Evolutionary conservation across 1,140 invertebrate genomes (phyloP), one percentile per base, ranked within the genome.

Genomic region (Bemisia tabaci): DNA sequence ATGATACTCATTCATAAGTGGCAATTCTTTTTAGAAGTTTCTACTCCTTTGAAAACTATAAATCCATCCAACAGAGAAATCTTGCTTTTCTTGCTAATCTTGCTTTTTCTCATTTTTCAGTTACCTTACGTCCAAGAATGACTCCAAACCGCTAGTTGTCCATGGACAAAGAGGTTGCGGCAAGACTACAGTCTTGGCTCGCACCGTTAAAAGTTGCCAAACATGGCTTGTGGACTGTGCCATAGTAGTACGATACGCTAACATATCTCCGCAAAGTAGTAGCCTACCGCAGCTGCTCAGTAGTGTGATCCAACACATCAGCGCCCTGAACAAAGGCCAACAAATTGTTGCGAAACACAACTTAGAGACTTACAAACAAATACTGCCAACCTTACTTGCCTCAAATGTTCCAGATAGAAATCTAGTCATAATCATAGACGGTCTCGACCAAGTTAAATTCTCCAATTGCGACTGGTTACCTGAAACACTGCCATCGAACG

Each of bases 81-180:
- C n/a, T n/a, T n/a, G n/a, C n/a, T n/a, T n/a, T n/a, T n/a, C n/a
- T n/a, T n/a, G n/a, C n/a, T n/a, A n/a, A n/a, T n/a, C n/a, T n/a
- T n/a, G n/a, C n/a, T n/a, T n/a, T n/a, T n/a, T 65, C 64, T 65
- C 65, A 67, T 67, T 61, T 73, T 76, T 22, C 73, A 86, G 84
- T n/a, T 91, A 92, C 72, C 77, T 90, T 9, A 80, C 79, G 1
- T 82, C 85, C 58, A 81, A 81, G 48, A 81, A 77, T n/a, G 75
- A 80, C 0, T 72, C 75, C 9, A 65, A 71, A 48, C 89, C 89
- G 0, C 76, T 92, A 63, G 81, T 92, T 17, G 74, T 94, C n/a
- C 83, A 87, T 68, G 91, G 91, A 0, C 82, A 84, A 27, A 80
- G 83, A 12, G 91, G 91, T 22, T 87, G 87, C 76, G 91, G 91